Base-by-base conservation (phyloP, 2,113 vertebrate species). In the Myodes glareolus region DNA sequence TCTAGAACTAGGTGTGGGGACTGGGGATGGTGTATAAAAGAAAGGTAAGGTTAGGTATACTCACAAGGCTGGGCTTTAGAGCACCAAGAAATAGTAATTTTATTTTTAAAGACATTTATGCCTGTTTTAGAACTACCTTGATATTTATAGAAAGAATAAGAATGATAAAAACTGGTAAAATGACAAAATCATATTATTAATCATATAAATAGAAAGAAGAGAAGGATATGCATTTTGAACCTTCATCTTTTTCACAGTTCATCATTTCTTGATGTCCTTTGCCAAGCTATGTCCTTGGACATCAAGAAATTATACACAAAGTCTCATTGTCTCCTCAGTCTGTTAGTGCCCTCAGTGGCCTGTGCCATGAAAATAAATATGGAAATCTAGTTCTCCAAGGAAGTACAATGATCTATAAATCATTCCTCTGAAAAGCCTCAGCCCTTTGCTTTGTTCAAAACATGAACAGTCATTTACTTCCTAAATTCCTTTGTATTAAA, bases 201-300 rank as follows among this genome's bases (percentile, higher is more conserved):
- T 70, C 58, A 33, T 91, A 78, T 65, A 78, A 50, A 94, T 58
- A 21, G 14, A 81, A 90, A 19, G 58, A 77, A 90, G 16, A 55
- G 11, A 89, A 96, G 11, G 27, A 70, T 42, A 75, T 90, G 29
- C 94, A 58, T 31, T 90, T 95, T 95, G 91, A 94, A 95, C 90
- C 42, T 97, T 72, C 65, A 76, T 0, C 94, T 97, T 63, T 90
- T 97, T 98, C 92, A 93, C 80, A 94, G 93, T 95, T 97, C 95
- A 92, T 96, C 94, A 91, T 97, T 98, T 97, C 94, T 89, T 96
- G 85, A 88, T 92, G 92, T 92, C 82, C 88, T 97, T 92, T 98
- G 96, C 87, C 67, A 93, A 42, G 89, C 87, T 95, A 55, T 91
- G 29, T 90, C 84, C 33, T 77, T 19, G 33, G 16, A 36, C 68